These are phyloP conservation scores for Ctenochaetus hawaiiensis DNA, from an alignment of 2,797 vertebrate genomes.

Conservation along the genomic window DNA sequence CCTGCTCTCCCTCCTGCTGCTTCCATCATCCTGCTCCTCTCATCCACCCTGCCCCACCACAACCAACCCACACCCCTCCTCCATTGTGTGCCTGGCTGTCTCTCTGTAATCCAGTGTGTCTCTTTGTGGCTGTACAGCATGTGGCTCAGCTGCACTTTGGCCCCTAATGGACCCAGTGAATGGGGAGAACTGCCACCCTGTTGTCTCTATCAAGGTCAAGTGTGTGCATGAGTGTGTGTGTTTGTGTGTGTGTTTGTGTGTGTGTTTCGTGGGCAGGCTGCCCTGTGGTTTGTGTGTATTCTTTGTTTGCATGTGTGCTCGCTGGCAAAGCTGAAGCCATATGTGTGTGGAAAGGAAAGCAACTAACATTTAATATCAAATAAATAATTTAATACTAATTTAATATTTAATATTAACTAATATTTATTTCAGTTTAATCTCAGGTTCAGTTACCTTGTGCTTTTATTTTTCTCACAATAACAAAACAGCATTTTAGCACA, in stretches of 20 bases:
- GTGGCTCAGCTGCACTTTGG: slow-evolving; percentile 69
- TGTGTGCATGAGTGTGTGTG: slow-evolving; percentile 36
- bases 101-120: slow-evolving; percentile 63
- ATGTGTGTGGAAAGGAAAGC: slow-evolving; percentile 6
- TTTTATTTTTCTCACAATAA: background rate
- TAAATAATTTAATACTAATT: too few relatives aligned
- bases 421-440: background rate
- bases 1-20: slow-evolving; percentile 31
- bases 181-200: slow-evolving; percentile 48
- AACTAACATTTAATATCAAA: background rate
- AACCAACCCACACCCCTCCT: slow-evolving; percentile 4
- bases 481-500: background rate
- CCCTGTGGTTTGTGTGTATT: slow-evolving; percentile 13
- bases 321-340: background rate
- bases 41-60: background rate
- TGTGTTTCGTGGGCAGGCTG: background rate
- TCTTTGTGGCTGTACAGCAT: slow-evolving; percentile 65
- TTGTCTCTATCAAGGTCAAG: slow-evolving; percentile 80
- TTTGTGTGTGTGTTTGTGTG: slow-evolving; percentile 17
- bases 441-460: background rate
- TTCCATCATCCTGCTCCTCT: slow-evolving; percentile 29
- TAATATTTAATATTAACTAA: background rate
- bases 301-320: slow-evolving; percentile 18
- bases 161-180: slow-evolving; percentile 78
- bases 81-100: slow-evolving; percentile 48